Percentiles rank a stretch among this genome's conserved stretches.
These are phyloP conservation scores for Acanthaster planci DNA, from an alignment of 35 echinoderm and acorn worm genomes.

Conservation along the genomic window DNA sequence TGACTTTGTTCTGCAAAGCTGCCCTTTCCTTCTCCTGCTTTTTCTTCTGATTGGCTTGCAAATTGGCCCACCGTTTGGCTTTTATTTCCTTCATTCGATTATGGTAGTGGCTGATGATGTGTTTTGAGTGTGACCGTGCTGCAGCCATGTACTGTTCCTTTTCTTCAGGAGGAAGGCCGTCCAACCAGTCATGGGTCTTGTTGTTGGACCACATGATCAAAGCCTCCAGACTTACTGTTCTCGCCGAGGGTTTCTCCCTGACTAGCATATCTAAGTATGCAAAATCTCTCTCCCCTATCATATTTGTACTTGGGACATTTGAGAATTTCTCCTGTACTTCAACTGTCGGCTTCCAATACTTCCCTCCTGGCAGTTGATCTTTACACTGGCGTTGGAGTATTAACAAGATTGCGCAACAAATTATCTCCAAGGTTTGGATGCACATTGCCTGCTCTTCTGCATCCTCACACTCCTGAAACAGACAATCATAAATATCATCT, in stretches of 20 bases:
- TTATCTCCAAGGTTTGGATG: slow-evolving; percentile 33
- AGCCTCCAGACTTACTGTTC: background rate
- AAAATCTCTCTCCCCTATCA: slow-evolving; percentile 61
- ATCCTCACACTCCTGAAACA: slow-evolving; percentile 35
- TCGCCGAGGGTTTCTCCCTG: slow-evolving; percentile 25
- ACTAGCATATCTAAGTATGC: slow-evolving; percentile 42
- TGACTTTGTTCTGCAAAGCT: background rate
- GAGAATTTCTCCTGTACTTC: background rate
- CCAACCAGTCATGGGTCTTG: slow-evolving; percentile 13
- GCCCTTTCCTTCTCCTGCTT: slow-evolving; percentile 11
- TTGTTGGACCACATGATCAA: slow-evolving; percentile 55
- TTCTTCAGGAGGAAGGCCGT: background rate
- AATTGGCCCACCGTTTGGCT: background rate
- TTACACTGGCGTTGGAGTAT: slow-evolving; percentile 53
- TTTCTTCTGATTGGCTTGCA: slow-evolving; percentile 36
- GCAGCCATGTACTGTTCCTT: slow-evolving; percentile 34
- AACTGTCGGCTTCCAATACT: slow-evolving; percentile 28
- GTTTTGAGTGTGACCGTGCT: background rate
- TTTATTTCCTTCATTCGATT: slow-evolving; percentile 9
- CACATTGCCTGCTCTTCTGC: slow-evolving; percentile 18
- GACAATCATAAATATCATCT: slow-evolving; percentile 35
- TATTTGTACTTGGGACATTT: slow-evolving; percentile 52
- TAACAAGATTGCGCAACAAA: slow-evolving; percentile 35
- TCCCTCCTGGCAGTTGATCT: slow-evolving; percentile 56
- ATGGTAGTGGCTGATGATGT: slow-evolving; percentile 1